Base-by-base conservation (phyloP, 2,797 vertebrate species). In the Crocodylus rhombifer region DNA sequence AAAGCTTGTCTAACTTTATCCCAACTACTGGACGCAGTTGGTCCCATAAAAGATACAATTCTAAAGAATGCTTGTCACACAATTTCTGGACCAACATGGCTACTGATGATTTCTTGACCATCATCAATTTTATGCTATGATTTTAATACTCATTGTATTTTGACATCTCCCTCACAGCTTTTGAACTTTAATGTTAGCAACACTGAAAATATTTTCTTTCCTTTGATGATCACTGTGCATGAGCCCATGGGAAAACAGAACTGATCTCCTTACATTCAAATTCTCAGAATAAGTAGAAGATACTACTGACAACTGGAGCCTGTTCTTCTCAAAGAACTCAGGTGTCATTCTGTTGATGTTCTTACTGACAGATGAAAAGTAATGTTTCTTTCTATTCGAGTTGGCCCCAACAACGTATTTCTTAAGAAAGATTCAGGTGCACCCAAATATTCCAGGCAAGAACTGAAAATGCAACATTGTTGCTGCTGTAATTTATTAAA, bases 401-500 rank as follows among this genome's bases (percentile, higher is more conserved):
- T 7, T 73, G 23, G 18, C 69, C 36, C 42, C 26, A 51, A 12
- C 25, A 51, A 73, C 69, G 51, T 42, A 42, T 51, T 73, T 71
- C 17, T 76, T 25, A 89, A 82, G 55, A 16, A 86, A 42, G 11
- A 69, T 55, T 33, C 18, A 87, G 64, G 42, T 42, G 36, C 36
- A 51, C 23, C 36, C 36, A 73, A 26, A 73, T 73, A 14, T 36
- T 73, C 42, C 3, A 51, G 82, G 93, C 80, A 76, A 21, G 16
- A 95, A 90, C 6, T 9, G 61, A 85, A 25, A 92, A 79, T 56
- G 6, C 90, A 55, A 86, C 10, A 81, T 30, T 92, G 42, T 51
- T 51, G 89, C 20, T 17, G 75, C 13, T 51, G 14, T 67, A 90
- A n/a, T 87, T 94, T 64, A 91, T 82, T 76, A 92, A 14, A 75